These are phyloP conservation scores for Periplaneta americana DNA, from an alignment of 1,140 invertebrate species.

Conservation along the genomic window DNA sequence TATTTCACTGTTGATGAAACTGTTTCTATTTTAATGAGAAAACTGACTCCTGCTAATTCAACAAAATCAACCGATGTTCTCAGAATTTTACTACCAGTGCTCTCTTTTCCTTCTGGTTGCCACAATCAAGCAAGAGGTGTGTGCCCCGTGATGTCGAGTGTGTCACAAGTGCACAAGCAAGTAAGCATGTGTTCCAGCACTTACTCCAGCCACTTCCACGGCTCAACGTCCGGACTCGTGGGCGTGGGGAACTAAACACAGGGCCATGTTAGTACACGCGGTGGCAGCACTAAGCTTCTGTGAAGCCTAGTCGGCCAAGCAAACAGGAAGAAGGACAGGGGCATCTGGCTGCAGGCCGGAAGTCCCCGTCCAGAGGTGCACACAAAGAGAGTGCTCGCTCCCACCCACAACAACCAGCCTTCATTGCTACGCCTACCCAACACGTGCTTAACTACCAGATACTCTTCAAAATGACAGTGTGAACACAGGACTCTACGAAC, in stretches of 20 bases:
- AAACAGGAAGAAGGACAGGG: background rate
- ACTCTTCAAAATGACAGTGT: too few relatives aligned
- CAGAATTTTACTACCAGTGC: too few relatives aligned
- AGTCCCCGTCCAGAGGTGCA: background rate
- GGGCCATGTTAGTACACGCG: constrained; percentile 11
- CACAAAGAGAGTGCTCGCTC: background rate
- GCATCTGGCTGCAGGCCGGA: background rate
- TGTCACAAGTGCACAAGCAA: background rate
- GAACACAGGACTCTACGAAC: too few relatives aligned
- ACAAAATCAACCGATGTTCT: too few relatives aligned
- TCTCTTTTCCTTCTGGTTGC: too few relatives aligned
- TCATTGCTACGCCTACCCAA: too few relatives aligned
- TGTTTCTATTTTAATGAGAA: too few relatives aligned
- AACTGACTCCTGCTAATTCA: too few relatives aligned
- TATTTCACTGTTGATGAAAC: too few relatives aligned
- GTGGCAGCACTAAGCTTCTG: background rate
- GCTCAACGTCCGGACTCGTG: constrained; percentile 74
- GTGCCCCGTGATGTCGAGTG: too few relatives aligned
- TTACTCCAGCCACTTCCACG: constrained; percentile 83
- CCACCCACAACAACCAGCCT: background rate
- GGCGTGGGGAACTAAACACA: constrained; percentile 67
- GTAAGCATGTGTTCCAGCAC: constrained; percentile 33
- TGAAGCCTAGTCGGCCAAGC: background rate
- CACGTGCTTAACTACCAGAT: too few relatives aligned
- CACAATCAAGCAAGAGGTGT: too few relatives aligned